Evolutionary conservation across 1,140 invertebrate genomes (phyloP).

Genomic region (Halyomorpha halys): DNA sequence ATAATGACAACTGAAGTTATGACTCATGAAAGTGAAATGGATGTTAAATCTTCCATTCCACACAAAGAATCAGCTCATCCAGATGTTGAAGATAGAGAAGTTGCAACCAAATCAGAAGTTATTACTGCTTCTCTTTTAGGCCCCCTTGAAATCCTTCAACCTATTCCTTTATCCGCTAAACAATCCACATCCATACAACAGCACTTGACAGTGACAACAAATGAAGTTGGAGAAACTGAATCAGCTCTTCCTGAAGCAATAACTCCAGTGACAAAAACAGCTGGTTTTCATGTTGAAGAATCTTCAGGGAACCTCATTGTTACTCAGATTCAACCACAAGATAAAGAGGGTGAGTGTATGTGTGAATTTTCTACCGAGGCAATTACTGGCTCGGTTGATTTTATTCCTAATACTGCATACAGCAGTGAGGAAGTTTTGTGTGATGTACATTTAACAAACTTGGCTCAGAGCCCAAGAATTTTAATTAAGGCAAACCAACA

Average conservation of each 20-base stretch:
- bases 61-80: slow-evolving; percentile 35
- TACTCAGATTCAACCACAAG: slow-evolving; percentile 39
- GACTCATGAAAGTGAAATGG: slow-evolving; percentile 38
- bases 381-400: slow-evolving; percentile 29
- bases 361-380: slow-evolving; percentile 35
- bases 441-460: slow-evolving; percentile 24
- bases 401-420: slow-evolving; percentile 33
- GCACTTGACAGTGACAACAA: slow-evolving; percentile 44
- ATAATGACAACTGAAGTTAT: slow-evolving; percentile 40
- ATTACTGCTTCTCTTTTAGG: slow-evolving; percentile 33
- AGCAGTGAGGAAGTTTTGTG: slow-evolving; percentile 27
- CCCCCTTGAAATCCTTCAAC: slow-evolving; percentile 35
- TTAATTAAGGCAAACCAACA: slow-evolving; percentile 13
- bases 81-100: slow-evolving; percentile 34
- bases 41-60: slow-evolving; percentile 32
- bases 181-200: slow-evolving; percentile 36
- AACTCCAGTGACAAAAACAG: slow-evolving; percentile 32
- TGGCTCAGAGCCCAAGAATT: slow-evolving; percentile 22
- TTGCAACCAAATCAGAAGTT: slow-evolving; percentile 39
- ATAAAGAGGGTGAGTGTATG: slow-evolving; percentile 43
- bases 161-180: slow-evolving; percentile 34
- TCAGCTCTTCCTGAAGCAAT: slow-evolving; percentile 37
- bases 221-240: slow-evolving; percentile 40
- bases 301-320: slow-evolving; percentile 34
- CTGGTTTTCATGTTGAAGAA: slow-evolving; percentile 30